Conservation (phyloP, 1,140 invertebrate genomes). For the Luehdorfia chinensis region DNA sequence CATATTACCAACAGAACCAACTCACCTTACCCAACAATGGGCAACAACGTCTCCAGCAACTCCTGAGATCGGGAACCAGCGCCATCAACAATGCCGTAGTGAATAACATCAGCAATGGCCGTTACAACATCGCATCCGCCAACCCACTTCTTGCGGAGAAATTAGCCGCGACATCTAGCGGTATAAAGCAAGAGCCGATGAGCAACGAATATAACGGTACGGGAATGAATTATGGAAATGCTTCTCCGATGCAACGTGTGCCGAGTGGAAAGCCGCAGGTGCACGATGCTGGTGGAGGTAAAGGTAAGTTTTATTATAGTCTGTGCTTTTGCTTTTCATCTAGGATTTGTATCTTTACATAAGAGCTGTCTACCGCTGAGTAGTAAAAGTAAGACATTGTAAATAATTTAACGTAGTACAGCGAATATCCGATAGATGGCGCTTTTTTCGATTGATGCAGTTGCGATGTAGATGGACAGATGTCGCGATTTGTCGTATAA, state of each 20-base stretch:
- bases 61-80: conserved; percentile 60
- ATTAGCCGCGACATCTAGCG: conserved; percentile 77
- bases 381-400: conserved; percentile 23
- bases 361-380: conserved; percentile 33
- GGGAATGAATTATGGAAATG: conserved; percentile 71
- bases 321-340: conserved; percentile 7
- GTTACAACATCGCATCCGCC: conserved; percentile 88
- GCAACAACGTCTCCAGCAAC: conserved; percentile 66
- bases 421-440: conserved; percentile 16
- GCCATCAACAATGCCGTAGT: conserved; percentile 69
- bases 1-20: conserved; percentile 58
- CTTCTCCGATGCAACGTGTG: conserved; percentile 72
- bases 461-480: conserved; percentile 25
- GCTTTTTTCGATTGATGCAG: neutral
- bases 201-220: conserved; percentile 71
- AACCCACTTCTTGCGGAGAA: conserved; percentile 87
- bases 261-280: conserved; percentile 71
- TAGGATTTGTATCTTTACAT: neutral
- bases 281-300: conserved; percentile 72
- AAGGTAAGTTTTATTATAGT: conserved; percentile 62
- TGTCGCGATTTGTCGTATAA: conserved; percentile 30
- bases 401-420: neutral
- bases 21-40: conserved; percentile 54
- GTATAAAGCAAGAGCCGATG: conserved; percentile 75
- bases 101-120: conserved; percentile 78